These are phyloP conservation scores for Heliangelus exortis DNA, from an alignment of 2,797 vertebrate genomes.

Conservation along the genomic window DNA sequence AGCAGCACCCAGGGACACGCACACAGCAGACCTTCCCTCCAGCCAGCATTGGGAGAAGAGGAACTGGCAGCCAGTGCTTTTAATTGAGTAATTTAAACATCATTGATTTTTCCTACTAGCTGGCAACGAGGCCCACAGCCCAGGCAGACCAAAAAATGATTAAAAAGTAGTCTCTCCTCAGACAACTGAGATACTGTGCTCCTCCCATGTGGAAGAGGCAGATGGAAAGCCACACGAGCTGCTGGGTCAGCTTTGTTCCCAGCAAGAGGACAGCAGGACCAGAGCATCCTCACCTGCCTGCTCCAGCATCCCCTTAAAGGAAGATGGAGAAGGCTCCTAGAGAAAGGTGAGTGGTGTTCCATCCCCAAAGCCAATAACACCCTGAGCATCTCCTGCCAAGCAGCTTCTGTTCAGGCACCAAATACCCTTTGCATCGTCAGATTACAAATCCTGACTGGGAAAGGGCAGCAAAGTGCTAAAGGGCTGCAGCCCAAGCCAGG, in stretches of 20 bases:
- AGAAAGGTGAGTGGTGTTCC: not conserved
- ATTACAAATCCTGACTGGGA: accelerated
- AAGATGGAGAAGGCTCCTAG: not conserved
- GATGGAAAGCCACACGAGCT: not conserved
- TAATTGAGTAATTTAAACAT: conserved; percentile 63
- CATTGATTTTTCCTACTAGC: conserved; percentile 60
- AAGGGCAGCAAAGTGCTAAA: accelerated
- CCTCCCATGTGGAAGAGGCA: not conserved
- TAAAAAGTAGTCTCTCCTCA: conserved; percentile 30
- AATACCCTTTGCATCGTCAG: not conserved
- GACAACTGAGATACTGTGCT: not conserved
- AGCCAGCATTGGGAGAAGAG: not conserved
- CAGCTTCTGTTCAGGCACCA: not conserved
- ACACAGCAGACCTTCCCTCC: not conserved
- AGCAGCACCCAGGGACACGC: not conserved
- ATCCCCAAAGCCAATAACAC: not conserved
- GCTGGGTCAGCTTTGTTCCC: conserved; percentile 37
- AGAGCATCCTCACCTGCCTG: not conserved
- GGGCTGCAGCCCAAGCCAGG: not conserved
- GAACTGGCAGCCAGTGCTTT: not conserved
- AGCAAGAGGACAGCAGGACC: not conserved
- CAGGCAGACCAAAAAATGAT: conserved; percentile 54
- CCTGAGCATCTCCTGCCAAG: accelerated
- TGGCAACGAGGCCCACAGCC: conserved; percentile 48
- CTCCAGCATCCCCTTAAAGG: not conserved